Conservation (phyloP, 2,888 invertebrate genomes). For the Parthenolecanium corni region DNA sequence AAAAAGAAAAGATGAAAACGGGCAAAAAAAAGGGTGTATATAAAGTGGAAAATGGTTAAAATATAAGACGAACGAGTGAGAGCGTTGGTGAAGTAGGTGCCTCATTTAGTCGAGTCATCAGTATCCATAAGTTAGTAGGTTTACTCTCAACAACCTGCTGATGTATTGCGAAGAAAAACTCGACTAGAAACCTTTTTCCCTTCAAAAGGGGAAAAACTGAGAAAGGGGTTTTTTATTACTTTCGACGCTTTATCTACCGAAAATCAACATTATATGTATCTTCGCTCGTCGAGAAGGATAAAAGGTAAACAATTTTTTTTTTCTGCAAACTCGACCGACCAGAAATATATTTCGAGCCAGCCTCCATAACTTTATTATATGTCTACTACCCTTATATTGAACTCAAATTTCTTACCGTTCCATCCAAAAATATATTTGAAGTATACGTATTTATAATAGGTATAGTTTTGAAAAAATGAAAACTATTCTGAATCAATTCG, state of each 20-base stretch:
- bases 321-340: too few species aligned
- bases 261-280: conserved; percentile 24
- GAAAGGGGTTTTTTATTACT: conserved; percentile 21
- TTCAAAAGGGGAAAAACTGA: conserved; percentile 2
- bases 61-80: conserved; percentile 8
- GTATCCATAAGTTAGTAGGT: conserved; percentile 37
- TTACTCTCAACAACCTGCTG: conserved; percentile 28
- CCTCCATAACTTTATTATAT: too few species aligned
- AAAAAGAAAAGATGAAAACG: background rate
- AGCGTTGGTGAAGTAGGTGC: conserved; percentile 26
- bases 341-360: too few species aligned
- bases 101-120: conserved; percentile 36
- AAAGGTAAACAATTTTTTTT: conserved; percentile 22
- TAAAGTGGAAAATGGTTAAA: conserved; percentile 29
- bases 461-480: too few species aligned
- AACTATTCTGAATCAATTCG: too few species aligned
- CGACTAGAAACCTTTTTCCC: conserved; percentile 8
- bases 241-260: conserved; percentile 19
- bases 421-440: too few species aligned
- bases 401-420: too few species aligned
- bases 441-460: too few species aligned
- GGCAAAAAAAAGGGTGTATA: conserved; percentile 10
- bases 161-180: conserved; percentile 20
- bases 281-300: background rate
- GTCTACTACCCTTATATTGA: too few species aligned